Conservation (phyloP, 2,113 vertebrate species). For the Microtus pennsylvanicus region DNA sequence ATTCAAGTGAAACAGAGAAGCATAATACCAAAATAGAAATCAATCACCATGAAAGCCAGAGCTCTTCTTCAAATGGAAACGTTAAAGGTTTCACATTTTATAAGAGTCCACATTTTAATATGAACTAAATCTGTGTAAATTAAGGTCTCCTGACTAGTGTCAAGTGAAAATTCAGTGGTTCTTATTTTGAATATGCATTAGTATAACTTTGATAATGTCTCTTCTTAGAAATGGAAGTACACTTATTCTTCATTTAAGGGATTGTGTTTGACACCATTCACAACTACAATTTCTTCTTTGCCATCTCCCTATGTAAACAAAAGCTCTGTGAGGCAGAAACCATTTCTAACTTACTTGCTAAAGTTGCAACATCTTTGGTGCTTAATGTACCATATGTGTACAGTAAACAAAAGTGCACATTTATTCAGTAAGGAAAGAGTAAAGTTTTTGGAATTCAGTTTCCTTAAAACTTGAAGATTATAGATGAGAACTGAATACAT, state of each 20-base stretch:
- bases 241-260: not conserved
- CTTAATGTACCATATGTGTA: not conserved
- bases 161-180: not conserved
- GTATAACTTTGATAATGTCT: not conserved
- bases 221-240: not conserved
- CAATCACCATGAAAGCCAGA: not conserved
- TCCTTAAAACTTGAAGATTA: not conserved
- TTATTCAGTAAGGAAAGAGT: not conserved
- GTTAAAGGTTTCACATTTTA: not conserved
- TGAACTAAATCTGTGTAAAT: not conserved
- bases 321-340: not conserved
- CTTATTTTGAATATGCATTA: not conserved
- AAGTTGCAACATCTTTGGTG: not conserved
- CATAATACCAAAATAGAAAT: not conserved
- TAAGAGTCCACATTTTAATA: not conserved
- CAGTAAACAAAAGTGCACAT: not conserved
- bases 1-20: not conserved
- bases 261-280: not conserved
- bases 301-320: not conserved
- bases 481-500: conserved; percentile 21
- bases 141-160: not conserved
- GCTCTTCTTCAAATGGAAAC: not conserved
- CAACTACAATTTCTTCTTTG: not conserved
- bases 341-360: not conserved
- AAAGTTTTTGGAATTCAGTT: not conserved